These are phyloP conservation scores for Sus cebifrons DNA, from an alignment of 2,797 vertebrate genomes.

Conservation along the genomic window DNA sequence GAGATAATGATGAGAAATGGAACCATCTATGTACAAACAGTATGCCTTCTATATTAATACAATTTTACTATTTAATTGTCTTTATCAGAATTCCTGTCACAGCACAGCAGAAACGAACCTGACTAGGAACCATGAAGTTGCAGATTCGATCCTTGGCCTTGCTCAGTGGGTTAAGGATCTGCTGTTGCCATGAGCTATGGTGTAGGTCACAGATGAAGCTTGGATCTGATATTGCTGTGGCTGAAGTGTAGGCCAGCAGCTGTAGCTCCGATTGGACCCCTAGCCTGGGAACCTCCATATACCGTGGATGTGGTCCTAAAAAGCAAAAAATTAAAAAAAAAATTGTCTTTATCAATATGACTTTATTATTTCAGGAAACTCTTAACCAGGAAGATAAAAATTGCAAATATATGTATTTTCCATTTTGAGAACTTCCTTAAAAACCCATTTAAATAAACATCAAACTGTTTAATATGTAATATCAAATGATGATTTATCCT, in stretches of 20 bases:
- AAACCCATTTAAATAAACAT: conserved; percentile 10
- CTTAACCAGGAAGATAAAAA: neutral
- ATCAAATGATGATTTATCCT: conserved; percentile 14
- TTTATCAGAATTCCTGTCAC: neutral
- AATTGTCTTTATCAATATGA: neutral
- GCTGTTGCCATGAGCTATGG: too few relatives aligned
- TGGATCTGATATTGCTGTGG: too few relatives aligned
- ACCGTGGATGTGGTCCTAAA: too few relatives aligned
- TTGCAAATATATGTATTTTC: neutral
- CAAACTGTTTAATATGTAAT: neutral
- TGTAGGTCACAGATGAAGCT: too few relatives aligned
- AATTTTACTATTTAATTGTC: neutral
- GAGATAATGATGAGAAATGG: neutral
- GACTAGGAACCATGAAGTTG: too few relatives aligned
- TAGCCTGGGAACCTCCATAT: too few relatives aligned
- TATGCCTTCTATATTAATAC: neutral
- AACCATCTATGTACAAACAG: neutral
- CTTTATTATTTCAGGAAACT: conserved; percentile 17
- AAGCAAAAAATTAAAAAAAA: too few relatives aligned
- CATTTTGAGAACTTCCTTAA: neutral
- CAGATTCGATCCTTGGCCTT: too few relatives aligned
- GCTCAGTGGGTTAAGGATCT: too few relatives aligned
- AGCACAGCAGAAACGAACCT: too few relatives aligned
- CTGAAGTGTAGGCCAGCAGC: too few relatives aligned
- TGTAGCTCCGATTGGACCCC: too few relatives aligned